Conservation (phyloP, 2,888 invertebrate species). For the Archips xylosteana region DNA sequence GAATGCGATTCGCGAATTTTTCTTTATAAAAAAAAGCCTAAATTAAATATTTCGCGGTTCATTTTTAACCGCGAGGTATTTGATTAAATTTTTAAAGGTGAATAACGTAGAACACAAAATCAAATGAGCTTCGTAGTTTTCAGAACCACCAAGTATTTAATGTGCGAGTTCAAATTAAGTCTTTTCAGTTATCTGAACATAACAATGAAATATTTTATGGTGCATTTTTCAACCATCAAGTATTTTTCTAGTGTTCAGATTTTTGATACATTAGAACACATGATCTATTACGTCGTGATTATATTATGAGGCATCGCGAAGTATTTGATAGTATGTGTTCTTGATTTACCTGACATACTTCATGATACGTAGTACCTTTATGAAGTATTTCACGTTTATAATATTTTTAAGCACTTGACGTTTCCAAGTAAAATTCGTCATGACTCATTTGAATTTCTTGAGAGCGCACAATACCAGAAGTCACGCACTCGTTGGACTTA, state of each 20-base stretch:
- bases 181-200: slow-evolving; percentile 27
- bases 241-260: slow-evolving; percentile 28
- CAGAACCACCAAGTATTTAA: slow-evolving; percentile 12
- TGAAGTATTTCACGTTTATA: slow-evolving; percentile 23
- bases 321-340: slow-evolving; percentile 30
- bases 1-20: neutral
- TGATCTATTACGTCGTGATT: slow-evolving; percentile 20
- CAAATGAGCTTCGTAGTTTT: slow-evolving; percentile 6
- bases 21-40: neutral
- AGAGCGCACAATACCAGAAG: slow-evolving; percentile 20
- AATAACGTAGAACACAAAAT: slow-evolving; percentile 13
- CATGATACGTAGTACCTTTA: slow-evolving; percentile 20
- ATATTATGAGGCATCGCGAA: slow-evolving; percentile 21
- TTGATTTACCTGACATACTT: slow-evolving; percentile 22
- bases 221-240: slow-evolving; percentile 4
- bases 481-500: slow-evolving; percentile 27
- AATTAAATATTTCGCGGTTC: slow-evolving; percentile 9
- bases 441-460: slow-evolving; percentile 17
- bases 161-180: slow-evolving; percentile 8
- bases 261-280: slow-evolving; percentile 13
- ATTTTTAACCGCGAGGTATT: neutral
- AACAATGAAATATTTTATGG: slow-evolving; percentile 20
- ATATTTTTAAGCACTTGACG: slow-evolving; percentile 1
- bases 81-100: neutral
- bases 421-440: slow-evolving; percentile 19